phyloP scores from a whole-genome alignment of 2,888 invertebrate species.

The Dascillus cervinus region DNA sequence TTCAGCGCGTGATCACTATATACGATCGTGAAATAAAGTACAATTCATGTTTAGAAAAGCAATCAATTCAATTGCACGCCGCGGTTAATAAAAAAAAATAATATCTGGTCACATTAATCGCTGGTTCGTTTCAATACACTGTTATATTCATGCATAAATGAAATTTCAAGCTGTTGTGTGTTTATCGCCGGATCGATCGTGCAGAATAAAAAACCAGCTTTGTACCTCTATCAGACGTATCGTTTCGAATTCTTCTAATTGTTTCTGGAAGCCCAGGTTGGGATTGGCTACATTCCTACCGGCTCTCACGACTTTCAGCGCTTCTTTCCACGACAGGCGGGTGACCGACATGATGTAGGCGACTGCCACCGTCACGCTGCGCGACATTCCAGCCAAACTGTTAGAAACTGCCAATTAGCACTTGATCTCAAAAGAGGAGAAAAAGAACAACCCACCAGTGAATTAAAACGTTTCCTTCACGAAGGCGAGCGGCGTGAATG shows the following conservation, averaged over 20 bases:
- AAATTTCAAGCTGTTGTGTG: too few species aligned
- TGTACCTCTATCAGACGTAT: conserved; percentile 68
- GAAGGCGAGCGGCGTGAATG: conserved; percentile 84
- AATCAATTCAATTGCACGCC: too few species aligned
- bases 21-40: too few species aligned
- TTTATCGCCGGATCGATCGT: neutral
- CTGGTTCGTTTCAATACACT: too few species aligned
- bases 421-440: too few species aligned
- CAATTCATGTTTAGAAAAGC: too few species aligned
- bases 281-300: conserved; percentile 92
- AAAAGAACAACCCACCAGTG: conserved; percentile 68
- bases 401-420: conserved; percentile 20
- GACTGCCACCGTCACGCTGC: conserved; percentile 91
- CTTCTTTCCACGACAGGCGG: conserved; percentile 82
- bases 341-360: conserved; percentile 96
- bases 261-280: conserved; percentile 91
- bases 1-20: too few species aligned
- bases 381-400: conserved; percentile 93
- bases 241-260: conserved; percentile 85
- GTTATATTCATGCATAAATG: too few species aligned
- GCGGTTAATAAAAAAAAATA: too few species aligned
- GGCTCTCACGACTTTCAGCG: conserved; percentile 85
- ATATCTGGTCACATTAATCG: too few species aligned
- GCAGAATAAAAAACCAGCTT: conserved; percentile 2
- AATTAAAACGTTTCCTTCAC: conserved; percentile 86